A percentile compares a stretch with the other conserved stretches of the same genome.
Evolutionary conservation across 2,797 vertebrate species (phyloP).

Genomic region (Okamejei kenojei): DNA sequence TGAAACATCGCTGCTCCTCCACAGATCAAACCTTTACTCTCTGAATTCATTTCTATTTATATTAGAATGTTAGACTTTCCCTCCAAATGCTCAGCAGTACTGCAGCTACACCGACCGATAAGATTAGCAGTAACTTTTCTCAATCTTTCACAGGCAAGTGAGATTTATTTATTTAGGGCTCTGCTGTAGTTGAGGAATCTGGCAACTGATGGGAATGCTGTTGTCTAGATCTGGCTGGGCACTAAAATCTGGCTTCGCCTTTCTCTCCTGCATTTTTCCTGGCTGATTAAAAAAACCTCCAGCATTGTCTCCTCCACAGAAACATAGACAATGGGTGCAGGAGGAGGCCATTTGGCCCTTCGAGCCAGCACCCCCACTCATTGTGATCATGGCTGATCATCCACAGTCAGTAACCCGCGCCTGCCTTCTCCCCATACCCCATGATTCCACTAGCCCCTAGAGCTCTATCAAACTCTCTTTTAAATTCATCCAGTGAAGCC

Average conservation of each 20-base stretch:
- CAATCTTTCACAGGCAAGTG: not conserved
- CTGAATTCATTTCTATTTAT: not conserved
- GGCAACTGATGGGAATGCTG: not conserved
- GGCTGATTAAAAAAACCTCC: not conserved
- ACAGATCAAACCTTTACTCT: not conserved
- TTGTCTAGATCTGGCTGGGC: not conserved
- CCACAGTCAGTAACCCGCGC: no score
- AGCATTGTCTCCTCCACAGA: not conserved
- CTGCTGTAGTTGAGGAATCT: conserved; percentile 1
- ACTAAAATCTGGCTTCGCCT: not conserved
- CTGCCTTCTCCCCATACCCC: no score
- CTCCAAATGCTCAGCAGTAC: not conserved
- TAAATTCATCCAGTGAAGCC: no score
- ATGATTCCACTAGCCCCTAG: no score
- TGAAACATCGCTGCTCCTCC: not conserved
- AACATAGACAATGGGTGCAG: no score
- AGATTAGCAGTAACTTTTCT: not conserved
- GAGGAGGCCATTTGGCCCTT: no score
- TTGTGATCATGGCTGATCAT: no score
- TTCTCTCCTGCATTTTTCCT: not conserved
- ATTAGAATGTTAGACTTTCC: not conserved
- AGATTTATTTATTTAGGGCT: conserved; percentile 4
- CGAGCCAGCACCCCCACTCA: no score
- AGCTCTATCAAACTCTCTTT: no score
- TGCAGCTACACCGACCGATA: not conserved